Conservation (phyloP, 2,888 invertebrate genomes). For the Morpho helenor region DNA sequence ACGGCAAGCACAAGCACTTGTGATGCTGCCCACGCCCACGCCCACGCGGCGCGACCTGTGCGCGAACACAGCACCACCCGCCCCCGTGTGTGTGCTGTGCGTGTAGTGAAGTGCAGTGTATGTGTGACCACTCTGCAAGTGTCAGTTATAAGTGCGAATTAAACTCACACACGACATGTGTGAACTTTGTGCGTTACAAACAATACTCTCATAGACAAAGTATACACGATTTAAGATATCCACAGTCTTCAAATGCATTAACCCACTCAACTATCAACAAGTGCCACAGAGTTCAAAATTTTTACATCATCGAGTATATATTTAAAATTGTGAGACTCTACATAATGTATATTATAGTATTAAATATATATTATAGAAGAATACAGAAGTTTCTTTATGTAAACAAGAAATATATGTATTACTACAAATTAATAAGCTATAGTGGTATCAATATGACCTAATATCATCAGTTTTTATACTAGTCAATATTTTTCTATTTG, state of each 20-base stretch:
- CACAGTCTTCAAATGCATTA: too few relatives aligned
- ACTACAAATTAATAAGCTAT: conserved; percentile 1
- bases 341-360: neutral
- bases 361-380: neutral
- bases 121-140: neutral
- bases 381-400: neutral
- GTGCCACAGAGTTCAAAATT: neutral
- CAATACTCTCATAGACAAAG: too few relatives aligned
- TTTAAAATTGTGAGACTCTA: neutral
- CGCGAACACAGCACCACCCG: neutral
- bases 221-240: too few relatives aligned
- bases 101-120: conserved; percentile 2
- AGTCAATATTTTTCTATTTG: neutral
- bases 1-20: conserved; percentile 82
- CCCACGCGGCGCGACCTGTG: neutral
- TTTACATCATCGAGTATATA: neutral
- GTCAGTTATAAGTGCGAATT: conserved; percentile 5
- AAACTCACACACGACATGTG: too few relatives aligned
- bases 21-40: conserved; percentile 60
- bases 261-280: neutral
- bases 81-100: neutral
- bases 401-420: neutral
- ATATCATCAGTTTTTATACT: conserved; percentile 1
- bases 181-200: too few relatives aligned
- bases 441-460: neutral